Base-by-base conservation (phyloP, 2,797 vertebrate genomes). In the Poecilia velifera region DNA sequence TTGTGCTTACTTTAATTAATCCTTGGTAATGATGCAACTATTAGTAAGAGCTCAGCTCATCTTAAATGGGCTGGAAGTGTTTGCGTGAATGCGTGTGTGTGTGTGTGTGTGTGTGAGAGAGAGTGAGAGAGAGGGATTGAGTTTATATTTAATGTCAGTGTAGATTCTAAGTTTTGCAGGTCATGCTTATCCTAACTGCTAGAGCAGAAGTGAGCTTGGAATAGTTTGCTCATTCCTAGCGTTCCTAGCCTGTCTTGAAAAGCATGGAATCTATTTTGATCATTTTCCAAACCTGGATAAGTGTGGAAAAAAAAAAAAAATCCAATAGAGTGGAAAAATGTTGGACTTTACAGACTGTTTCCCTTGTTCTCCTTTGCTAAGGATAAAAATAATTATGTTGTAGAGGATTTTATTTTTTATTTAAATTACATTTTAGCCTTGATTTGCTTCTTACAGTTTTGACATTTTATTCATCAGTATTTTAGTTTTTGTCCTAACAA, bases 1-100 rank as follows among this genome's bases (percentile, higher is more conserved):
- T 90, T 92, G 89, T 89, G 89, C 91, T 92, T 92, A 94, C 87
- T 92, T 93, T 95, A 96, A 96, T 96, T 96, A 96, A 96, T 96
- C 93, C 92, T 84, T 78, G 71, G 91, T 95, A 96, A 95, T 96
- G 96, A 96, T 96, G 96, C 95, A 96, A 96, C 94, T 90, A 87
- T 93, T 93, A 88, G 96, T 94, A 96, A 96, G 93, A 94, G 89
- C 90, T 83, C 88, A 81, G 91, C 85, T 91, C 45, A 88, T 90
- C 87, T 91, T 92, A 91, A 95, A 93, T 93, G 91, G 59, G 90
- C 81, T 92, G 76, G 84, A 92, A 92, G 83, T 83, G 84, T 84
- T 79, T 80, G 73, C 80, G 79, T 66, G 68, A 72, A 71, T 59
- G 73, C 51, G 72, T 72, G 75, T 72, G 57, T 49, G 34, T 70